Evolutionary conservation across 2,113 vertebrate genomes (phyloP), one percentile per base, ranked within the genome.

Genomic region (Propithecus coquereli): DNA sequence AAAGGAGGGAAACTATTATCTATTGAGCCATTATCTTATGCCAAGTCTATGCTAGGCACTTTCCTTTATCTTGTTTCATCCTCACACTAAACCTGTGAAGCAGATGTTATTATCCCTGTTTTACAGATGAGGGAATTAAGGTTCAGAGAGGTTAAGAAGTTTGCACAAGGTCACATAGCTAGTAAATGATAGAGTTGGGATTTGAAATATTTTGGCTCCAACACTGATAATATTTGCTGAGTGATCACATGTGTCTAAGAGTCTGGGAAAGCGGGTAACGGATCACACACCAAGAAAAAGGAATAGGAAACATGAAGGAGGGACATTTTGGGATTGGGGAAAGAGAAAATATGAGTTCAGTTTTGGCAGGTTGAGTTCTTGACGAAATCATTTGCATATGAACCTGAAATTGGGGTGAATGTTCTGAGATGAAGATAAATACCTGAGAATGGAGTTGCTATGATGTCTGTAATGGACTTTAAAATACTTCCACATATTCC

Each of bases 131-230:
- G 30, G 76, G 32, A 71, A 91, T 2, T 88, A 61, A 71, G 52
- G 45, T 94, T 65, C 82, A 91, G 68, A 94, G 94, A 84, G 82
- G 76, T 91, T 91, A 93, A 66, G 87, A 52, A 88, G 81, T 59
- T 70, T 85, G 25, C 16, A 76, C 14, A 47, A 68, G 76, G 23
- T 80, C 93, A 74, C 86, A 74, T 79, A 90, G 59, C 40, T 76
- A 81, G 76, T 59, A 84, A 87, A 79, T 50, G 59, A 89, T 22
- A 90, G 45, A 76, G 34, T 17, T 86, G 84, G 77, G 57, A 86
- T 66, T 77, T 87, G 63, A 97, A 90, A 47, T 43, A 40, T 74
- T 74, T 94, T 84, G 85, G 50, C 59, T 71, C 66, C 43, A 66
- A 23, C 1, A 16, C 50, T 73, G 74, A 73, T 18, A 68, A 18